These are phyloP conservation scores for Cyanoliseus patagonus DNA, from an alignment of 2,113 vertebrate species.

Conservation along the genomic window DNA sequence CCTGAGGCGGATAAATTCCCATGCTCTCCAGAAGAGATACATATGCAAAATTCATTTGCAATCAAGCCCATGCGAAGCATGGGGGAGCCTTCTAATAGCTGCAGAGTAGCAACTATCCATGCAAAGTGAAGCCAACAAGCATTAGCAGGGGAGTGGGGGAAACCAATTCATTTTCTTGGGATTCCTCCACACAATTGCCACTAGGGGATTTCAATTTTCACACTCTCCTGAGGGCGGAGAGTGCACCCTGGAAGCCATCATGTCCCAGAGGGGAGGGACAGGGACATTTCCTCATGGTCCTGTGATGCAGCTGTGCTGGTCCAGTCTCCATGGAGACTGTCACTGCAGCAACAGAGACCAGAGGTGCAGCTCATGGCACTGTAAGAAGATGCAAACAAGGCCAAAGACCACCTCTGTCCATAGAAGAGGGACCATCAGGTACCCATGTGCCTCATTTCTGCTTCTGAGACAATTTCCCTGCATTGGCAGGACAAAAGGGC, in stretches of 20 bases:
- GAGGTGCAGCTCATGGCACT: not conserved
- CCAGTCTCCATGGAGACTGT: slow-evolving; percentile 47
- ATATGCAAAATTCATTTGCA: slow-evolving; percentile 38
- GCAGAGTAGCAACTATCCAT: slow-evolving; percentile 34
- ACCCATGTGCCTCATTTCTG: not conserved
- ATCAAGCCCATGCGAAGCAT: not conserved
- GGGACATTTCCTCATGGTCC: not conserved
- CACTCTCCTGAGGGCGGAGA: not conserved
- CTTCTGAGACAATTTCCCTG: not conserved
- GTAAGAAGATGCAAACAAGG: not conserved
- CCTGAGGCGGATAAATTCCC: not conserved
- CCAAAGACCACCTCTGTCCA: not conserved
- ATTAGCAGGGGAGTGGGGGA: not conserved
- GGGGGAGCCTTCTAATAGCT: not conserved
- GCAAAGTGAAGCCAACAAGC: slow-evolving; percentile 27
- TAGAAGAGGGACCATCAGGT: rapidly evolving
- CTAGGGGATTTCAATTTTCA: not conserved
- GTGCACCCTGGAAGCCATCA: not conserved
- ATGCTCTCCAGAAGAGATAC: not conserved
- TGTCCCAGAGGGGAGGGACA: not conserved
- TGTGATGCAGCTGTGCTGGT: slow-evolving; percentile 6
- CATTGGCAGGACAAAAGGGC: not conserved
- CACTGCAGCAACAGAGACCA: slow-evolving; percentile 25
- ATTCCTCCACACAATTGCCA: slow-evolving; percentile 7
- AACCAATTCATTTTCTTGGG: slow-evolving; percentile 28